A percentile compares a stretch with the other conserved stretches of the same genome.
phyloP scores from a whole-genome alignment of 2,888 invertebrate species.

The Oxytorus armatus region DNA sequence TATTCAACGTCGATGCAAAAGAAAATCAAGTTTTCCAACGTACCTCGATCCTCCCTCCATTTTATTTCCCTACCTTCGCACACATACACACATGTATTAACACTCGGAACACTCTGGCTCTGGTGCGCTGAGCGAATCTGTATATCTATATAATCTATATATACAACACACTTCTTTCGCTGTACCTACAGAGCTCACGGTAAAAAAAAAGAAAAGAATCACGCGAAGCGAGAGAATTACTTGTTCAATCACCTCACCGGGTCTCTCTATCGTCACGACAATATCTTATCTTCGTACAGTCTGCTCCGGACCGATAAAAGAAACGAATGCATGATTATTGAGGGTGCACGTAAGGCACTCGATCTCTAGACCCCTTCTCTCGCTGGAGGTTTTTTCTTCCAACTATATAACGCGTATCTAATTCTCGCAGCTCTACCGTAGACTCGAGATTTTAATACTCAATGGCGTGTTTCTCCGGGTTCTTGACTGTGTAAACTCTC shows the following conservation, averaged over 20 bases:
- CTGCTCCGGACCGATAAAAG: constrained; percentile 23
- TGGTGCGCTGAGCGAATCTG: constrained; percentile 8
- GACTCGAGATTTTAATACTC: constrained; percentile 40
- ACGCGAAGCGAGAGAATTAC: constrained; percentile 31
- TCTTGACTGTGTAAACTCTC: constrained; percentile 24
- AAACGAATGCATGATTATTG: constrained; percentile 53
- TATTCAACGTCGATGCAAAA: constrained; percentile 33
- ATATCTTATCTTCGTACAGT: constrained; percentile 51
- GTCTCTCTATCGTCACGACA: constrained; percentile 21
- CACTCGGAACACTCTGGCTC: background rate
- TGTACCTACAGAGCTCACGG: constrained; percentile 13
- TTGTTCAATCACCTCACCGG: constrained; percentile 36
- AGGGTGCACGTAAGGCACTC: constrained; percentile 36
- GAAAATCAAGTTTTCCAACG: constrained; percentile 42
- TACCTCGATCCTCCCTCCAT: constrained; percentile 9
- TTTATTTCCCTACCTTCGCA: background rate
- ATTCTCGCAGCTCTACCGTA: constrained; percentile 1
- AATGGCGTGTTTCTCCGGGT: background rate
- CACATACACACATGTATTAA: background rate
- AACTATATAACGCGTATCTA: constrained; percentile 23
- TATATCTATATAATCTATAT: too few relatives aligned
- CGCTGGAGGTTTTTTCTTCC: background rate
- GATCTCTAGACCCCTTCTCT: background rate
- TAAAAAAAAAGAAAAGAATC: constrained; percentile 10
- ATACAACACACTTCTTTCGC: constrained; percentile 8